Evolutionary conservation across 2,797 vertebrate species (phyloP).

Genomic region (Sebastes iracundus): DNA sequence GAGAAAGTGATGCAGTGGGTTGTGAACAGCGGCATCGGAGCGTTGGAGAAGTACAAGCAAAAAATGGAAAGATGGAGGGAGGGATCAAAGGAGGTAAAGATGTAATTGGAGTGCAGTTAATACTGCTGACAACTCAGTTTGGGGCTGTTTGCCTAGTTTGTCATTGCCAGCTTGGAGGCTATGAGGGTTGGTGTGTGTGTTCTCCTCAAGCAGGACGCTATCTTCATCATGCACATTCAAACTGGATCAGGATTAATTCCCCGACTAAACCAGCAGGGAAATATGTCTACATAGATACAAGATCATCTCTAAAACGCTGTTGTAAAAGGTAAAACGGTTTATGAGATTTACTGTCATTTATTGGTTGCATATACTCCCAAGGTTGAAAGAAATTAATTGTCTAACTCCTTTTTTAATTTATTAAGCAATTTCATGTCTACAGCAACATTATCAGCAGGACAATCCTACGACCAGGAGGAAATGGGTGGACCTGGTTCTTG

Average conservation of each 20-base stretch:
- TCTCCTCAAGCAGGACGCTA: not conserved
- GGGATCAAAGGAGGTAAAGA: conserved; percentile 24
- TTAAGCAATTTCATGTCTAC: conserved; percentile 23
- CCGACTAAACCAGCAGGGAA: not conserved
- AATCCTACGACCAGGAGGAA: not conserved
- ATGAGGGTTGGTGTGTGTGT: not conserved
- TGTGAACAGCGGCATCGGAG: not conserved
- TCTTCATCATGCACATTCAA: conserved; percentile 19
- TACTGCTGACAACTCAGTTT: conserved; percentile 55
- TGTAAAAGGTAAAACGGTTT: not conserved
- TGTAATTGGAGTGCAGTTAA: conserved; percentile 41
- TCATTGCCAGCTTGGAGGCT: conserved; percentile 15
- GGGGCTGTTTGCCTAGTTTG: conserved; percentile 47
- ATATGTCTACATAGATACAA: not conserved
- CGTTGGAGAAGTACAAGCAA: not conserved
- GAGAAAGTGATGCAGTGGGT: conserved; percentile 10
- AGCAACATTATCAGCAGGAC: conserved; percentile 11
- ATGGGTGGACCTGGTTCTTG: not conserved
- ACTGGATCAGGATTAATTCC: conserved; percentile 19
- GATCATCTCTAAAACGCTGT: not conserved
- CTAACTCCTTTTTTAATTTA: conserved; percentile 1
- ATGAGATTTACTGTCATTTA: conserved; percentile 1
- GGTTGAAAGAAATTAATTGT: not conserved
- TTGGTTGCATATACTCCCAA: not conserved
- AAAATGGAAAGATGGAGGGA: not conserved